Evolutionary conservation across 1,140 invertebrate genomes (phyloP).

Genomic region (Ridgeia piscesae): DNA sequence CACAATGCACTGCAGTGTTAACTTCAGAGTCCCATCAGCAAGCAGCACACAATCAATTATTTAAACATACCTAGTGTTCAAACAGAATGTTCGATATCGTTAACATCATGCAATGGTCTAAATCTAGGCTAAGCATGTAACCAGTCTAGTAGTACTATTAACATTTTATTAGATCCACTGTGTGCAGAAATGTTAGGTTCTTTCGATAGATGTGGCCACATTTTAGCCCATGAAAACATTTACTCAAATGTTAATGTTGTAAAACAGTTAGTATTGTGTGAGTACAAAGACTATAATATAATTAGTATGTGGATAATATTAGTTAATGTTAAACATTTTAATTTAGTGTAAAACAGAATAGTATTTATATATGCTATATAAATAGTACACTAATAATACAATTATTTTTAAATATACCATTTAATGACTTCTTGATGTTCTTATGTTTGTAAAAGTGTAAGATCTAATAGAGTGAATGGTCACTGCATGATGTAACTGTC

Average conservation of each 20-base stretch:
- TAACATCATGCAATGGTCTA: not conserved
- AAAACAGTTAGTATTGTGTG: no score
- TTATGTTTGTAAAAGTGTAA: not conserved
- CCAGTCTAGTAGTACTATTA: not conserved
- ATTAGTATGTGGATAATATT: no score
- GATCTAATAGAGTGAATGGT: not conserved
- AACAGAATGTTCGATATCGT: not conserved
- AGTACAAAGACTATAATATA: no score
- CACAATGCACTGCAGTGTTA: not conserved
- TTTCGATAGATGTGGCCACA: no score
- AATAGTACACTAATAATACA: not conserved
- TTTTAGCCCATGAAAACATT: no score
- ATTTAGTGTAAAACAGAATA: not conserved
- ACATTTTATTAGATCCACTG: not conserved
- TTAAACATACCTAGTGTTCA: conserved; percentile 1
- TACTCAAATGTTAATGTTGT: no score
- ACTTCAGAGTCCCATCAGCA: not conserved
- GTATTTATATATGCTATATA: not conserved
- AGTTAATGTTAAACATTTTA: no score
- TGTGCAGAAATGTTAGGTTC: not conserved
- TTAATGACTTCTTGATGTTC: not conserved
- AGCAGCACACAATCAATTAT: not conserved
- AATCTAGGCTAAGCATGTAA: not conserved
- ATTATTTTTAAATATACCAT: not conserved
- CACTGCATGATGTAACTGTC: not conserved